phyloP scores from a whole-genome alignment of 2,797 vertebrate species.

The Discoglossus pictus region DNA sequence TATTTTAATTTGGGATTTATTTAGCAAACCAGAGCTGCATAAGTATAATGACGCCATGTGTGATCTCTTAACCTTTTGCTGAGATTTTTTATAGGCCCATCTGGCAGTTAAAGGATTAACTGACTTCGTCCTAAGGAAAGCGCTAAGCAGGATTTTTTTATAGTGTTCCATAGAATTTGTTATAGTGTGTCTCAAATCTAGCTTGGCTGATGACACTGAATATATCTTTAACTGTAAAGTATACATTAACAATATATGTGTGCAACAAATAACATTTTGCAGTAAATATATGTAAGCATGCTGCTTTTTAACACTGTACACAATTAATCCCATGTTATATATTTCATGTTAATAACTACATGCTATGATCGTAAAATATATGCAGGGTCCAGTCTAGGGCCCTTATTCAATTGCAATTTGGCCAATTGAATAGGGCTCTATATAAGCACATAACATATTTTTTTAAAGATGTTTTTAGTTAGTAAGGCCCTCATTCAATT shows the following conservation, averaged over 20 bases:
- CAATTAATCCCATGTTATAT: no score
- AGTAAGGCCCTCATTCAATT: no score
- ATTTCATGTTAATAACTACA: no score
- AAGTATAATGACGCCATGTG: slow-evolving; percentile 1
- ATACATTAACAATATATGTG: slow-evolving; percentile 20
- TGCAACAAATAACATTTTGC: no score
- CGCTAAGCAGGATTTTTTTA: slow-evolving; percentile 23
- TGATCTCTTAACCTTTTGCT: slow-evolving; percentile 10
- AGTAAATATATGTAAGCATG: no score
- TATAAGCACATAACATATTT: no score
- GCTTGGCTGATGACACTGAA: slow-evolving; percentile 5
- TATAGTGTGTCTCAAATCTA: neutral
- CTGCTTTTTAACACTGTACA: no score
- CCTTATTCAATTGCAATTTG: no score
- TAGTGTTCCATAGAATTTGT: slow-evolving; percentile 3
- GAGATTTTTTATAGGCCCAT: slow-evolving; percentile 13
- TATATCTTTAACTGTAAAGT: neutral
- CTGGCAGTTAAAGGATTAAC: slow-evolving; percentile 20
- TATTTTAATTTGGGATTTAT: slow-evolving; percentile 24
- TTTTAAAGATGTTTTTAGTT: no score
- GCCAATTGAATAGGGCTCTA: no score
- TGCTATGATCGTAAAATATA: no score
- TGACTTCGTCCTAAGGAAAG: neutral
- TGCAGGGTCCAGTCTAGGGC: no score
- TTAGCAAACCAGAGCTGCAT: neutral